Base-by-base conservation (phyloP, 1,140 invertebrate genomes). In the Marisa cornuarietis region DNA sequence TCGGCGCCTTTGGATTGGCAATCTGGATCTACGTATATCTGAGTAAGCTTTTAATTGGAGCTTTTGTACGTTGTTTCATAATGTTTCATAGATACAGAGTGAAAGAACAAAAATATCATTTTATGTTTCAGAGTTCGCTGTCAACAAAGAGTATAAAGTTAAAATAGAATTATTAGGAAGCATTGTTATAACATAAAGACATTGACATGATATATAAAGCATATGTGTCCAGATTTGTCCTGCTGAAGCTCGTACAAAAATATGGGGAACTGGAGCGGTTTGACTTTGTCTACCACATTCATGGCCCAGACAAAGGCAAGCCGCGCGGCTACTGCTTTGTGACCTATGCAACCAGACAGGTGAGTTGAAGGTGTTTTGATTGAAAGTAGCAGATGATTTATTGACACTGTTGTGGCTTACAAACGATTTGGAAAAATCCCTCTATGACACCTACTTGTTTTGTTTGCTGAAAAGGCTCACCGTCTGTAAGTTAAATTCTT, bases 271-370 rank as follows among this genome's bases (percentile, higher is more conserved):
- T 98, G 87, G 95, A 96, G 92, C 97, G 97, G 93, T 97, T 98
- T 93, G 96, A 98, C 91, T 94, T 97, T 91, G 93, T 98, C 76
- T 97, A 97, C 90, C 96, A 98, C 90, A 96, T 96, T 83, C 94
- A 94, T 81, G 97, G 97, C 77, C 95, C 96, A 73, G 93, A 95
- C 86, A 94, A 94, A 86, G 96, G 96, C 68, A 95, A 96, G 89
- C 95, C 96, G 0, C 92, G 96, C 83, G 96, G 97, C n/a, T 98
- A 97, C 90, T 96, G 96, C 58, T 98, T 98, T 91, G 95, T 97
- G 49, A 97, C 96, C 0, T 98, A 95, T 87, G 93, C 94, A 85
- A 92, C 88, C 0, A 90, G 91, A 87, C 91, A 93, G 72, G 92
- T 94, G 83, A 94, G 80, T 52, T 54, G 49, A 18, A 58, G 51